phyloP scores from a whole-genome alignment of 2,888 invertebrate species.

The Rutpela maculata region DNA sequence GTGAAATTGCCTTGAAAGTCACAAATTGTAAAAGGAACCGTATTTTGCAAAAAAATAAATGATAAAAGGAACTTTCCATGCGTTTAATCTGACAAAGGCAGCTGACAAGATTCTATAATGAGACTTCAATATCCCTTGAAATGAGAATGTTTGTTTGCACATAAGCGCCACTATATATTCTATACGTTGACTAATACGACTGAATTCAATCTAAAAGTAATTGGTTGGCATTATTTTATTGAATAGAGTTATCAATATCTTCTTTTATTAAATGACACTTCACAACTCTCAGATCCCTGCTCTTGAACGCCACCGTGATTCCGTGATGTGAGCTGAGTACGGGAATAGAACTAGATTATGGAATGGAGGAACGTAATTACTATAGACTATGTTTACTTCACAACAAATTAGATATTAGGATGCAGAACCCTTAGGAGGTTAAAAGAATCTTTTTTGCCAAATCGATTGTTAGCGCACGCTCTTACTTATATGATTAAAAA shows the following conservation, averaged over 20 bases:
- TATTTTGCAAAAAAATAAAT: background rate
- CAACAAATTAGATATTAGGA: too few relatives aligned
- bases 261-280: background rate
- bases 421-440: too few relatives aligned
- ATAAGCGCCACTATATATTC: background rate
- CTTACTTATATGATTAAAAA: too few relatives aligned
- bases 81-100: slow-evolving; percentile 1
- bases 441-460: too few relatives aligned
- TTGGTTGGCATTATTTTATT: background rate
- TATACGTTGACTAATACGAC: background rate
- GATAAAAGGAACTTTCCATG: slow-evolving; percentile 8
- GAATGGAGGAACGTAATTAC: too few relatives aligned
- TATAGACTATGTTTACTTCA: too few relatives aligned
- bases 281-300: background rate
- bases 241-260: background rate
- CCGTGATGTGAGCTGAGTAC: too few relatives aligned
- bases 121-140: slow-evolving; percentile 7
- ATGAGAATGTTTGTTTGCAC: slow-evolving; percentile 6
- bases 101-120: slow-evolving; percentile 9
- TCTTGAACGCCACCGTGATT: too few relatives aligned
- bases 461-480: too few relatives aligned
- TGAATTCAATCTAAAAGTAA: background rate
- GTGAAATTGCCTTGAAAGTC: background rate
- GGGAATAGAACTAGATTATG: too few relatives aligned
- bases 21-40: background rate